Conservation (phyloP, 2,888 invertebrate genomes). For the Linnaemya vulpina region DNA sequence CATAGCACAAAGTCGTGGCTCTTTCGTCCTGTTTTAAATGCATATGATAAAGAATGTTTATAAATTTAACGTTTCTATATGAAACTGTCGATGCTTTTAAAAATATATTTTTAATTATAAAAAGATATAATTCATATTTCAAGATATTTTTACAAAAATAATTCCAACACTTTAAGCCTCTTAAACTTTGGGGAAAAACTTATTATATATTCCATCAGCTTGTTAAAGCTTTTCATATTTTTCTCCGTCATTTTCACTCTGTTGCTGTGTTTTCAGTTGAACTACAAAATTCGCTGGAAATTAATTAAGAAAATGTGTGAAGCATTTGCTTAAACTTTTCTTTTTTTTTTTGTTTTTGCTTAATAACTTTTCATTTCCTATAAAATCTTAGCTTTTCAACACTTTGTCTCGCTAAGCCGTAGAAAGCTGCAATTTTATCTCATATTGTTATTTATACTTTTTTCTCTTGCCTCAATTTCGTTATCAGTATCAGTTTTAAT, state of each 20-base stretch:
- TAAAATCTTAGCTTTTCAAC: constrained; percentile 58
- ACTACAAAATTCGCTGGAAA: neutral
- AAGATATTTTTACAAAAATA: too few species aligned
- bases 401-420: constrained; percentile 46
- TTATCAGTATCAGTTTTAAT: constrained; percentile 31
- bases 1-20: too few species aligned
- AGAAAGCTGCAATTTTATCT: constrained; percentile 16
- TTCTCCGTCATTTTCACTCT: neutral
- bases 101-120: too few species aligned
- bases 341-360: too few species aligned
- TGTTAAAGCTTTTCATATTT: neutral
- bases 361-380: constrained; percentile 43
- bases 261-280: neutral
- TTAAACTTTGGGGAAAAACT: too few species aligned
- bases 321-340: constrained; percentile 17
- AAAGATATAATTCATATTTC: too few species aligned
- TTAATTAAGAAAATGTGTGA: constrained; percentile 20
- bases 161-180: too few species aligned
- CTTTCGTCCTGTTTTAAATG: too few species aligned
- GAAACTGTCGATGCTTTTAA: too few species aligned
- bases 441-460: neutral
- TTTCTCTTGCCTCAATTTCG: neutral
- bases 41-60: too few species aligned
- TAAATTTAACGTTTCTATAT: too few species aligned
- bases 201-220: too few species aligned